A percentile compares a stretch with the other conserved stretches of the same genome.
Evolutionary conservation across 2,113 vertebrate species (phyloP).

Genomic region (Acanthisitta chloris): DNA sequence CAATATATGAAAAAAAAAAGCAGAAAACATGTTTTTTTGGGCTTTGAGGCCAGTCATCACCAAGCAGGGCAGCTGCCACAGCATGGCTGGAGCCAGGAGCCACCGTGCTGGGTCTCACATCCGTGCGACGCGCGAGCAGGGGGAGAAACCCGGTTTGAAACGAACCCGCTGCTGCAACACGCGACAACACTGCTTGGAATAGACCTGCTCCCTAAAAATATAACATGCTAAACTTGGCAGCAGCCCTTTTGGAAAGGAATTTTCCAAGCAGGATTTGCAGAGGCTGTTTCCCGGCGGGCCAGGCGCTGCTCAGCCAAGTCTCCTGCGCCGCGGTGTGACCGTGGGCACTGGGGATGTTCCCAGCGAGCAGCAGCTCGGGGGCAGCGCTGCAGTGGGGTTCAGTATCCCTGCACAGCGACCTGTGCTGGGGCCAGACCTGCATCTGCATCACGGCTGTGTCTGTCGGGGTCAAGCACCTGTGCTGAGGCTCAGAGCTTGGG

Average conservation of each 20-base stretch:
- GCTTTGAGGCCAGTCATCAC: neutral
- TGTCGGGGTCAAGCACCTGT: no score
- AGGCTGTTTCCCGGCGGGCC: neutral
- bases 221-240: conserved; percentile 34
- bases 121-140: rapidly evolving
- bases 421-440: rapidly evolving
- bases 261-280: conserved; percentile 51
- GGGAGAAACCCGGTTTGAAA: neutral
- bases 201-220: conserved; percentile 47
- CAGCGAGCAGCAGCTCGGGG: rapidly evolving
- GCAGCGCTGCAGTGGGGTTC: neutral
- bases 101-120: rapidly evolving
- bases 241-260: conserved; percentile 45
- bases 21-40: neutral
- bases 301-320: neutral
- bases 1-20: neutral
- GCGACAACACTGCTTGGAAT: neutral
- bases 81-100: neutral
- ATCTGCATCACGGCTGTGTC: rapidly evolving
- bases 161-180: neutral
- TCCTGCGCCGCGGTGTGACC: neutral
- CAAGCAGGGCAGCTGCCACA: neutral
- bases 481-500: rapidly evolving
- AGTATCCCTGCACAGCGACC: neutral
- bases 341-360: neutral